Conservation (phyloP, 2,888 invertebrate species). For the Tipula confusa region DNA sequence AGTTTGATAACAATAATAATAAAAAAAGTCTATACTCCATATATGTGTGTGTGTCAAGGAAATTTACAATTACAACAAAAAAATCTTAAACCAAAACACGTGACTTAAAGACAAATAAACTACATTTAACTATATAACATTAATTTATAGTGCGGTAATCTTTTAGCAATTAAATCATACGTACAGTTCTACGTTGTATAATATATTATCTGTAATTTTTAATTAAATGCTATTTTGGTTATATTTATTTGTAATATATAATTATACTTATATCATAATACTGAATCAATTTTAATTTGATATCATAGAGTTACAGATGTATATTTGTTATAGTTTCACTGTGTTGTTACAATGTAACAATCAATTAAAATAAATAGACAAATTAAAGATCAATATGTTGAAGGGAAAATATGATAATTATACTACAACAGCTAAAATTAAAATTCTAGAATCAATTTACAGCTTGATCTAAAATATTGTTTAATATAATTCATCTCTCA, state of each 20-base stretch:
- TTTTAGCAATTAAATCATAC: not conserved
- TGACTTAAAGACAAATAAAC: not conserved
- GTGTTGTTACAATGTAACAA: not conserved
- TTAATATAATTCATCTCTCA: not conserved
- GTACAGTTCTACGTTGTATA: not conserved
- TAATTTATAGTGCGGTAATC: not conserved
- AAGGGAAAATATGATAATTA: not conserved
- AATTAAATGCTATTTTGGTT: not conserved
- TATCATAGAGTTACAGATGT: too few species aligned
- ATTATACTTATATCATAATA: not conserved
- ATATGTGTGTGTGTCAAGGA: not conserved
- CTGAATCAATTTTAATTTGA: constrained; percentile 6
- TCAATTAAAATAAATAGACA: not conserved
- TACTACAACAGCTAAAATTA: too few species aligned
- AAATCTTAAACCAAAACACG: not conserved
- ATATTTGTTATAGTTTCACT: not conserved
- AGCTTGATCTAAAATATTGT: not conserved
- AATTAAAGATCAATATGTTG: not conserved
- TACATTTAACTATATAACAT: not conserved
- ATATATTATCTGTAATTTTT: not conserved
- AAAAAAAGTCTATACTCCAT: not conserved
- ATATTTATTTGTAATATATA: not conserved
- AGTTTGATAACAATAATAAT: not conserved
- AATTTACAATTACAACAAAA: too few species aligned
- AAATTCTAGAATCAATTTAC: not conserved